phyloP scores from a whole-genome alignment of 37 sponge, comb jelly and placozoan genomes.

The Tethya wilhelma region DNA sequence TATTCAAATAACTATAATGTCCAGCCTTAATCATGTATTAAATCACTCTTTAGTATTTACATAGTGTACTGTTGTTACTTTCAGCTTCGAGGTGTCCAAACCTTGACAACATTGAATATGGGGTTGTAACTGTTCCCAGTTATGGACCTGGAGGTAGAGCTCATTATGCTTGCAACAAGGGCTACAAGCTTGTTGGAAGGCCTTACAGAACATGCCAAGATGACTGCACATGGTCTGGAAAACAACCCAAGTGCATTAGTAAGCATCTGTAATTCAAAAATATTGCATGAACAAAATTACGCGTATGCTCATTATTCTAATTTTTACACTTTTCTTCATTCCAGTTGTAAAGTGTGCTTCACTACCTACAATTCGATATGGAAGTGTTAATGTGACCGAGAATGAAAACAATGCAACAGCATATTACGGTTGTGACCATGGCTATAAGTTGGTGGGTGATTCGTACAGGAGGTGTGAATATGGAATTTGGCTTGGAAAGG shows the following conservation, averaged over 20 bases:
- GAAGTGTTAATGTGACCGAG: background rate
- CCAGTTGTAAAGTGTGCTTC: background rate
- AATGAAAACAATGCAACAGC: background rate
- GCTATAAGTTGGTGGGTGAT: too few species aligned
- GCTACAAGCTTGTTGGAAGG: constrained; percentile 39
- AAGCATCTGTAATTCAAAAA: background rate
- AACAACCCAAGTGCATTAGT: constrained; percentile 12
- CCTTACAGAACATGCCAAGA: constrained; percentile 13
- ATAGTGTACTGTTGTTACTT: too few species aligned
- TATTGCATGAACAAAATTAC: background rate
- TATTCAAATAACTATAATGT: too few species aligned
- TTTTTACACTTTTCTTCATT: background rate
- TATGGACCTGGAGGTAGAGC: constrained; percentile 35
- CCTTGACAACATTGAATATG: too few species aligned
- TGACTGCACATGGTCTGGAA: constrained; percentile 15
- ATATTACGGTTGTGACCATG: constrained; percentile 6
- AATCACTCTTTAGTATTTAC: too few species aligned
- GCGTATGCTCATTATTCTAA: too few species aligned
- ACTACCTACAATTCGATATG: background rate
- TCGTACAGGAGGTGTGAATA: background rate
- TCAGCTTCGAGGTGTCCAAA: too few species aligned
- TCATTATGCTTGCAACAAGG: constrained; percentile 43
- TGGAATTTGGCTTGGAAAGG: constrained; percentile 11
- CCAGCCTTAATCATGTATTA: too few species aligned
- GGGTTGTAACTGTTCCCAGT: constrained; percentile 16